Conservation (phyloP, 2,797 vertebrate genomes). For the Pantherophis alleghaniensis region DNA sequence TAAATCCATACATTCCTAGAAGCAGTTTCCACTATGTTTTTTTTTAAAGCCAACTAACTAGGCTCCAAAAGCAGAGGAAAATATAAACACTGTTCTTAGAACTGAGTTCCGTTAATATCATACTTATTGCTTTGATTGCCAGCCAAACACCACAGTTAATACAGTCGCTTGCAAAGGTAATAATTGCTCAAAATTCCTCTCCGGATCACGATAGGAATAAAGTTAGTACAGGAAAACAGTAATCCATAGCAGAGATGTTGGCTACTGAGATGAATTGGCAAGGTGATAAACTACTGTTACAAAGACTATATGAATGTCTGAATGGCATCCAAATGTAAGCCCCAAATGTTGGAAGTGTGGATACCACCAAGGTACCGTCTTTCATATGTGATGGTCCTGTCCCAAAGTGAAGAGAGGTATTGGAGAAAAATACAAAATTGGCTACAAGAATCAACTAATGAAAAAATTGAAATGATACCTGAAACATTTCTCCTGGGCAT, state of each 20-base stretch:
- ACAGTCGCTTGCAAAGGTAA: not conserved
- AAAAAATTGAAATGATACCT: too few relatives aligned
- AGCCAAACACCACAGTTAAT: not conserved
- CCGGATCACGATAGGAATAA: not conserved
- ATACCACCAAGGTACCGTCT: too few relatives aligned
- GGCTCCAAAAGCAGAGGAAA: not conserved
- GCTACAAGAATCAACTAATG: too few relatives aligned
- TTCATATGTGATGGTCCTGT: too few relatives aligned
- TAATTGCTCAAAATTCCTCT: not conserved
- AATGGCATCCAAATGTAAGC: not conserved
- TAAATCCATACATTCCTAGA: not conserved
- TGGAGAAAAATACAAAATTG: too few relatives aligned
- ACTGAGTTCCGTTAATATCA: not conserved
- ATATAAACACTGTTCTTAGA: conserved; percentile 34
- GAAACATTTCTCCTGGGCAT: too few relatives aligned
- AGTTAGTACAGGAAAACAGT: too few relatives aligned
- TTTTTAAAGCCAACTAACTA: too few relatives aligned
- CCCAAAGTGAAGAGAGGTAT: too few relatives aligned
- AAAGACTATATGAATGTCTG: conserved; percentile 11
- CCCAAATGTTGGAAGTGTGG: too few relatives aligned
- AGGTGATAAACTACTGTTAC: not conserved
- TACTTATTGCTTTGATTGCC: not conserved
- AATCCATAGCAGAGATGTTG: not conserved
- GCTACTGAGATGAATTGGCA: not conserved
- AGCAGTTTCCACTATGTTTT: not conserved